Percentiles rank a stretch among this genome's conserved stretches.
phyloP scores from a whole-genome alignment of 2,888 invertebrate species.

The Uloborus plumipes region DNA sequence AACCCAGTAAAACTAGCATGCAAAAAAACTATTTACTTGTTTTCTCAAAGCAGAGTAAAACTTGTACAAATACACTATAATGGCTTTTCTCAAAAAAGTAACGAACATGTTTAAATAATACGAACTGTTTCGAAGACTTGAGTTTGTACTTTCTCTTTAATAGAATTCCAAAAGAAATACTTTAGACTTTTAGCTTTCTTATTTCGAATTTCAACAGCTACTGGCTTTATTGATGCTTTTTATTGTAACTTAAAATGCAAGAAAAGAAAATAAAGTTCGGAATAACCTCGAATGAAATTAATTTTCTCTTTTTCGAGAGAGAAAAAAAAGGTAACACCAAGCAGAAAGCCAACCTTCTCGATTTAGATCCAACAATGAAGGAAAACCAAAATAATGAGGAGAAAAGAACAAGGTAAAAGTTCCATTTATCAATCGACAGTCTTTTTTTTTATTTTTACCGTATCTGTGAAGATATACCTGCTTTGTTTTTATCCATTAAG shows the following conservation, averaged over 20 bases:
- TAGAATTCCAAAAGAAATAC: no score
- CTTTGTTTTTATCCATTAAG: conserved; percentile 59
- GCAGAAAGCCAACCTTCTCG: conserved; percentile 36
- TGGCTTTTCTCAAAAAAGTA: no score
- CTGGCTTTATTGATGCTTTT: not conserved
- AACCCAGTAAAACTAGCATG: no score
- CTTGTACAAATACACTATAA: no score
- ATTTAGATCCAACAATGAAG: conserved; percentile 24
- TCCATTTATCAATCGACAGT: conserved; percentile 58
- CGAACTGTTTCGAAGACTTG: no score
- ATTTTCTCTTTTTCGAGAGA: conserved; percentile 41
- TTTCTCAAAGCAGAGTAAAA: no score
- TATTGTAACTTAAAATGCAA: not conserved
- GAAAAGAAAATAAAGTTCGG: not conserved
- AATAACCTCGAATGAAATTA: conserved; percentile 38
- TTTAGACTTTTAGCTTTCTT: no score
- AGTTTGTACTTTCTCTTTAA: no score
- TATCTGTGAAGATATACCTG: conserved; percentile 40
- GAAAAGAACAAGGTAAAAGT: conserved; percentile 60
- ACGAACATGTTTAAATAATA: no score
- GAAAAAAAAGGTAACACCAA: conserved; percentile 15
- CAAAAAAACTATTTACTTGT: no score
- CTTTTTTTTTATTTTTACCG: conserved; percentile 12
- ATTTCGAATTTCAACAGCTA: no score
- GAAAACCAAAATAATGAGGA: conserved; percentile 51